Evolutionary conservation across 2,888 invertebrate species (phyloP).

Genomic region (Diadegma fenestrale): DNA sequence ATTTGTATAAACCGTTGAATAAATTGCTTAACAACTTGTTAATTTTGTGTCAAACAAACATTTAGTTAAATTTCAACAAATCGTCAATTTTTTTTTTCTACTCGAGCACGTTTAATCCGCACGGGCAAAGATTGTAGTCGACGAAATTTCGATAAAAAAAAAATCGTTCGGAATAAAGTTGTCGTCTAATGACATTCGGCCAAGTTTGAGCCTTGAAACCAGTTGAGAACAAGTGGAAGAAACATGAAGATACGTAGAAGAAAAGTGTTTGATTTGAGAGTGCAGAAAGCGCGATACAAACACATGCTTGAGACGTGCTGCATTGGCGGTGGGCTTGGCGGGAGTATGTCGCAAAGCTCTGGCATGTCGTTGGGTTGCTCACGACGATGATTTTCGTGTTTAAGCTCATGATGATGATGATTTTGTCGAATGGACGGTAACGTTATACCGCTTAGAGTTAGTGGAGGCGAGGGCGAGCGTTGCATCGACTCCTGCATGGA

Average conservation of each 20-base stretch:
- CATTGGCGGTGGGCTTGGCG: constrained; percentile 82
- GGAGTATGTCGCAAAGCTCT: constrained; percentile 82
- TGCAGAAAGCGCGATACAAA: constrained; percentile 81
- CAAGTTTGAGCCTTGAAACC: background rate
- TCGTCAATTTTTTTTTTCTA: background rate
- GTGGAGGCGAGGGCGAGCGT: constrained; percentile 88
- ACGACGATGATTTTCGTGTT: constrained; percentile 65
- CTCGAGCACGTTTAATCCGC: background rate
- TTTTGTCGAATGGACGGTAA: constrained; percentile 73
- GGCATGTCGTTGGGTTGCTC: constrained; percentile 77
- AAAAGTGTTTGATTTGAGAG: constrained; percentile 31
- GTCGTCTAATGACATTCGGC: background rate
- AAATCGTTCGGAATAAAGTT: background rate
- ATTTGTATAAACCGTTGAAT: background rate
- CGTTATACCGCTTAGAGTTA: constrained; percentile 86
- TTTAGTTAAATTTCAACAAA: background rate
- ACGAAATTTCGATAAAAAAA: too few relatives aligned
- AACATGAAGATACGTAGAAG: background rate
- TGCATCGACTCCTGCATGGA: constrained; percentile 90
- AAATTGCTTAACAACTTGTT: background rate
- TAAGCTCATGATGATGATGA: constrained; percentile 60
- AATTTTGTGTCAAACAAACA: background rate
- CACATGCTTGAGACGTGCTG: constrained; percentile 84
- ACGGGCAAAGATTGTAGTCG: too few relatives aligned
- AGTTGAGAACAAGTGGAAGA: background rate